phyloP scores from a whole-genome alignment of 2,113 vertebrate genomes.

The Toxotes chatareus region DNA sequence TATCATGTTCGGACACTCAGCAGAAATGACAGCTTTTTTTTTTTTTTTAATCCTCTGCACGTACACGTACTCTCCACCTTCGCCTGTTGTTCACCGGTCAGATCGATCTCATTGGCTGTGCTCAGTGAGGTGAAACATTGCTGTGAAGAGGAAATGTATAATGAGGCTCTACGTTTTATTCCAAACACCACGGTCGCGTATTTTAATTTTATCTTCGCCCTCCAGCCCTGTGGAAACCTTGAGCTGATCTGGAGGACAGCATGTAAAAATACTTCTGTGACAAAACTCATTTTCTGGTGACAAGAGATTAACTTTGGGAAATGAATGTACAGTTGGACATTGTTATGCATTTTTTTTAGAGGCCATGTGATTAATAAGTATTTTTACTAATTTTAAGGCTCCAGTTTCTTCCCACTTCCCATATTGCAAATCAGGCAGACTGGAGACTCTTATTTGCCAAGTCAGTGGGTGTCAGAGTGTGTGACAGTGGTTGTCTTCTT shows the following conservation, averaged over 20 bases:
- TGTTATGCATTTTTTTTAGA: neutral
- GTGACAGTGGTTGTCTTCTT: neutral
- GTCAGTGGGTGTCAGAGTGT: neutral
- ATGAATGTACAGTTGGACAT: neutral
- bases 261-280: constrained; percentile 10
- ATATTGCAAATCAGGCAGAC: neutral
- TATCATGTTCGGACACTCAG: constrained; percentile 78
- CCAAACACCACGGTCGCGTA: neutral
- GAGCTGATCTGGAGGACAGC: neutral
- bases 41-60: constrained; percentile 3
- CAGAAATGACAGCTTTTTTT: constrained; percentile 57
- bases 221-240: neutral
- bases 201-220: constrained; percentile 19
- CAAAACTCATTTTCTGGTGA: constrained; percentile 28
- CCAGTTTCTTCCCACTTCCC: constrained; percentile 1
- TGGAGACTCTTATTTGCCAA: neutral
- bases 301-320: constrained; percentile 19
- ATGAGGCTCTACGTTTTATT: constrained; percentile 34
- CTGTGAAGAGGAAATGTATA: neutral
- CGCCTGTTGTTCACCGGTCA: constrained; percentile 10
- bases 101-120: constrained; percentile 35
- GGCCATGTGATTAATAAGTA: neutral
- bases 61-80: neutral
- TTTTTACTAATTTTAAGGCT: neutral
- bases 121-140: constrained; percentile 26